Percentiles rank a stretch among this genome's conserved stretches.
phyloP scores from a whole-genome alignment of 2,113 vertebrate genomes.

The Vimba vimba region DNA sequence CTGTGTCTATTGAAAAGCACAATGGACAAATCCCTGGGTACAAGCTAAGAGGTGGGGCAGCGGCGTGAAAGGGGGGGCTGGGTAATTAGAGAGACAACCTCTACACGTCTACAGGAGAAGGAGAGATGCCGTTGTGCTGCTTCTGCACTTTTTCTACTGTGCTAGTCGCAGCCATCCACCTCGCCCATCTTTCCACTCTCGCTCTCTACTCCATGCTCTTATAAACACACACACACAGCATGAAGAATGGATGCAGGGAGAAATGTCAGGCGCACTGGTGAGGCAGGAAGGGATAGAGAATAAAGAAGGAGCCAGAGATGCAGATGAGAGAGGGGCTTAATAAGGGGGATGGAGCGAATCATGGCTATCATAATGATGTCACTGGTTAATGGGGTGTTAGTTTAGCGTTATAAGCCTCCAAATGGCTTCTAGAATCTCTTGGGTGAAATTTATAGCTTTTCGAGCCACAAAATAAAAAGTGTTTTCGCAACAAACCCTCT shows the following conservation, averaged over 20 bases:
- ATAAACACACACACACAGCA: constrained; percentile 12
- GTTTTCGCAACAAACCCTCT: background rate
- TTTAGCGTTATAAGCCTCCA: constrained; percentile 28
- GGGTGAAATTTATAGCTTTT: constrained; percentile 5
- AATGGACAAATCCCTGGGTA: constrained; percentile 63
- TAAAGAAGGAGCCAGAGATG: constrained; percentile 34
- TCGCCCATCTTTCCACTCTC: constrained; percentile 29
- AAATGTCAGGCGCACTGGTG: constrained; percentile 13
- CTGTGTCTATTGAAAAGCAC: constrained; percentile 62
- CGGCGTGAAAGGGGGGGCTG: constrained; percentile 67
- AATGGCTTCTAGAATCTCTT: constrained; percentile 28
- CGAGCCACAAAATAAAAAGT: constrained; percentile 11
- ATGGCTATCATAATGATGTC: constrained; percentile 46
- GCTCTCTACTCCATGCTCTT: constrained; percentile 23
- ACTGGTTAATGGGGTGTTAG: constrained; percentile 41
- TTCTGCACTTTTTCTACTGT: constrained; percentile 58
- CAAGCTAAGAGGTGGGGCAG: constrained; percentile 59
- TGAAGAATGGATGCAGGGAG: constrained; percentile 22
- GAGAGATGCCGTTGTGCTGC: constrained; percentile 56
- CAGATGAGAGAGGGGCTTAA: constrained; percentile 20
- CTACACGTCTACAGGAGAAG: constrained; percentile 53
- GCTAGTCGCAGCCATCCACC: constrained; percentile 35
- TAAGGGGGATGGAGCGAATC: constrained; percentile 40
- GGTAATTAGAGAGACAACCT: constrained; percentile 72
- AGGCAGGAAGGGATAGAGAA: constrained; percentile 20